These are phyloP conservation scores for Lathronympha strigana DNA, from an alignment of 2,888 invertebrate genomes.

Conservation along the genomic window DNA sequence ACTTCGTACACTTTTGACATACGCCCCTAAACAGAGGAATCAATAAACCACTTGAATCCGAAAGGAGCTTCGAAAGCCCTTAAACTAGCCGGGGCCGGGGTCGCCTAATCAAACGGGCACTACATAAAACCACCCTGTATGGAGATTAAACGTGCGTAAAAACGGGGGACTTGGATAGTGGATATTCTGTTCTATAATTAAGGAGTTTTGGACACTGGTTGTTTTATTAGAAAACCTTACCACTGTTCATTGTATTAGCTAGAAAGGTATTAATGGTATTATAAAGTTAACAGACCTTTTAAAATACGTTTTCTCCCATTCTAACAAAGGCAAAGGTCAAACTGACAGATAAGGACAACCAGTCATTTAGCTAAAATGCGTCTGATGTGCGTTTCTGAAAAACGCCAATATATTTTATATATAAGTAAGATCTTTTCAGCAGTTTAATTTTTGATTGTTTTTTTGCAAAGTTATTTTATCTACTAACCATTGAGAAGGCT, in stretches of 20 bases:
- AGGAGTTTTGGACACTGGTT: background rate
- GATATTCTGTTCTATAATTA: slow-evolving; percentile 11
- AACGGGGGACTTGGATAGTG: slow-evolving; percentile 15
- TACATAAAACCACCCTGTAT: slow-evolving; percentile 33
- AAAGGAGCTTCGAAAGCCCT: slow-evolving; percentile 30
- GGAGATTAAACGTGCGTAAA: slow-evolving; percentile 36
- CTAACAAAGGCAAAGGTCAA: too few relatives aligned
- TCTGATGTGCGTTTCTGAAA: too few relatives aligned
- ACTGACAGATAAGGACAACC: too few relatives aligned
- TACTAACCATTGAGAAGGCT: too few relatives aligned
- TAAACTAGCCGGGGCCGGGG: slow-evolving; percentile 32
- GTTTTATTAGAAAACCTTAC: background rate
- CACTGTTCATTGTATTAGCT: background rate
- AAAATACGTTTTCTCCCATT: too few relatives aligned
- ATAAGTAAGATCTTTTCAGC: too few relatives aligned
- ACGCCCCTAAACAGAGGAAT: slow-evolving; percentile 16
- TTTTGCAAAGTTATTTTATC: too few relatives aligned
- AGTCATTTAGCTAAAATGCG: too few relatives aligned
- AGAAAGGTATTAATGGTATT: too few relatives aligned
- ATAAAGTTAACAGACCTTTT: too few relatives aligned
- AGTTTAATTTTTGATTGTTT: too few relatives aligned
- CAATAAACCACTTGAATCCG: slow-evolving; percentile 37
- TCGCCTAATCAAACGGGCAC: slow-evolving; percentile 31
- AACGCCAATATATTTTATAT: too few relatives aligned
- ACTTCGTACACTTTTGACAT: background rate